These are phyloP conservation scores for Drosophila pseudotalamancana DNA, from an alignment of 2,888 invertebrate species.

Conservation along the genomic window DNA sequence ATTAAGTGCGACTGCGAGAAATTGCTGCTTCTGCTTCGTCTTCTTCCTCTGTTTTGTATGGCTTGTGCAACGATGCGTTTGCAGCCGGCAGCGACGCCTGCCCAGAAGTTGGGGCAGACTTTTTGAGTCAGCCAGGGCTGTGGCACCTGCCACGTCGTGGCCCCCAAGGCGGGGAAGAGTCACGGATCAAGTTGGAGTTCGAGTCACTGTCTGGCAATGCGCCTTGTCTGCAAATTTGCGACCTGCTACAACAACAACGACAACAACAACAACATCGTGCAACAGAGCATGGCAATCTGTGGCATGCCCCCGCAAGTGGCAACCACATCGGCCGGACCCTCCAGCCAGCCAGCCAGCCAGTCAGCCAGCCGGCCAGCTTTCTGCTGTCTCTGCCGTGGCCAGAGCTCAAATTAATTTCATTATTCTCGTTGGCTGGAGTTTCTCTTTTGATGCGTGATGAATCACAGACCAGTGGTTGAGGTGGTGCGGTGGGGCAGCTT, in stretches of 20 bases:
- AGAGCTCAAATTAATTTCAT: constrained; percentile 71
- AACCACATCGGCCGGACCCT: constrained; percentile 36
- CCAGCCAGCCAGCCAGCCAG: too few relatives aligned
- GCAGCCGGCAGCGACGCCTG: constrained; percentile 38
- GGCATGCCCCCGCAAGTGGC: constrained; percentile 63
- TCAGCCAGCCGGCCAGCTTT: constrained; percentile 26
- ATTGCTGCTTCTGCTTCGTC: constrained; percentile 16
- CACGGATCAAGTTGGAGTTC: constrained; percentile 1
- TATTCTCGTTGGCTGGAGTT: constrained; percentile 67
- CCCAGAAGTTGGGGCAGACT: constrained; percentile 5
- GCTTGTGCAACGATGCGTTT: constrained; percentile 66
- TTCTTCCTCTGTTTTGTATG: constrained; percentile 17
- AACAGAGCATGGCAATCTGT: constrained; percentile 58
- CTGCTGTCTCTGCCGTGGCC: constrained; percentile 28
- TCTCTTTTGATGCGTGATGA: constrained; percentile 69
- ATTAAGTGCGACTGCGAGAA: constrained; percentile 54
- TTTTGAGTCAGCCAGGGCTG: not conserved
- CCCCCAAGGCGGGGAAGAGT: constrained; percentile 21
- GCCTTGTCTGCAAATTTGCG: constrained; percentile 60
- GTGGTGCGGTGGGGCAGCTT: not conserved
- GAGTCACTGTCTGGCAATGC: constrained; percentile 69
- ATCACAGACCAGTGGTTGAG: constrained; percentile 40
- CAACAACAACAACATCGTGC: constrained; percentile 28
- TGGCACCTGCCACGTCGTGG: constrained; percentile 27
- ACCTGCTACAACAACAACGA: constrained; percentile 58